Percentiles rank a stretch among this genome's conserved stretches.
These are phyloP conservation scores for Sisyra terminalis DNA, from an alignment of 2,888 invertebrate genomes.

Conservation along the genomic window DNA sequence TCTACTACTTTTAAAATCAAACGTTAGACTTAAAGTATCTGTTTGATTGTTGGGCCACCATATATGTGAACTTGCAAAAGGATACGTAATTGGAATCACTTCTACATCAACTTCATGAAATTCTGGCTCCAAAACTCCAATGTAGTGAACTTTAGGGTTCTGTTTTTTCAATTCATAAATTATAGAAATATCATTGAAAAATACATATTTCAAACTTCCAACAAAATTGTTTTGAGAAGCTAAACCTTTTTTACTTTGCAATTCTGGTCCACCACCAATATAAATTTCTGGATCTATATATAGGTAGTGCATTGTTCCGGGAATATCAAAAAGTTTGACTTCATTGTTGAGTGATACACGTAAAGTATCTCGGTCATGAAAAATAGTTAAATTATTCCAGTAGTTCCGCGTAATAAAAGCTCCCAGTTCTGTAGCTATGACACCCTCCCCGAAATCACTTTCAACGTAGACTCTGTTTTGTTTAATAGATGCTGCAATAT, in stretches of 20 bases:
- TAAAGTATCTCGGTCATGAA: constrained; percentile 57
- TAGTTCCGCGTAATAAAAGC: constrained; percentile 52
- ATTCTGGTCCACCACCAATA: constrained; percentile 75
- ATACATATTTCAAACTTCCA: constrained; percentile 80
- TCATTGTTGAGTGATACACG: constrained; percentile 62
- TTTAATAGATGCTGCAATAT: constrained; percentile 74
- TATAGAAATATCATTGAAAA: constrained; percentile 84
- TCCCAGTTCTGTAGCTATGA: constrained; percentile 49
- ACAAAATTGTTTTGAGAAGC: constrained; percentile 59
- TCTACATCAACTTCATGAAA: constrained; percentile 71
- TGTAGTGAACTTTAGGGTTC: constrained; percentile 73
- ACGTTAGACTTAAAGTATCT: constrained; percentile 57
- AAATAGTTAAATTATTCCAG: constrained; percentile 85
- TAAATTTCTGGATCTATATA: constrained; percentile 91
- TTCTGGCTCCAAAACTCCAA: constrained; percentile 61
- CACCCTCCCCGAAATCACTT: constrained; percentile 72
- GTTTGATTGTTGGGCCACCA: constrained; percentile 72
- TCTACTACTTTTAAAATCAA: constrained; percentile 75
- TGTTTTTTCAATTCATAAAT: constrained; percentile 72
- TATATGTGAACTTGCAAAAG: constrained; percentile 78
- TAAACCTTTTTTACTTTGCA: constrained; percentile 51
- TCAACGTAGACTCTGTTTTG: constrained; percentile 72
- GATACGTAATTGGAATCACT: constrained; percentile 80
- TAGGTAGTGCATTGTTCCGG: constrained; percentile 51
- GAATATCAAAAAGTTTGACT: constrained; percentile 49